phyloP scores from a whole-genome alignment of 2,888 invertebrate species.

The Tromatobia lineatoria region DNA sequence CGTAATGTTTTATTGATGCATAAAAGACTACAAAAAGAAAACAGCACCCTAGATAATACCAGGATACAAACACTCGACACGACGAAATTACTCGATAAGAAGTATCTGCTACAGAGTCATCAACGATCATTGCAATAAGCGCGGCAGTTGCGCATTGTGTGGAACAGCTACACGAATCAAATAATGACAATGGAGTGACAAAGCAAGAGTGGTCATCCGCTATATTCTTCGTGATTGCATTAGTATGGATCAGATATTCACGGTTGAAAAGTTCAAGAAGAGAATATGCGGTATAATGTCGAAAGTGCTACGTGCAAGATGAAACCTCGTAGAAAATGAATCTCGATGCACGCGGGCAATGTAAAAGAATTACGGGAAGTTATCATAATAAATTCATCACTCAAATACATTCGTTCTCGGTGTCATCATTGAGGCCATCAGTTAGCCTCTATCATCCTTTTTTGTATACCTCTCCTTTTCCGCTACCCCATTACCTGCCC shows the following conservation, averaged over 20 bases:
- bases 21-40: too few species aligned
- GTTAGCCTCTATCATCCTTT: conserved; percentile 5
- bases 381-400: conserved; percentile 58
- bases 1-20: too few species aligned
- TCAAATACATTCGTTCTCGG: conserved; percentile 44
- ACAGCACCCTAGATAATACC: background rate
- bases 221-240: conserved; percentile 78
- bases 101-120: background rate
- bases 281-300: conserved; percentile 36
- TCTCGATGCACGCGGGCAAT: conserved; percentile 55
- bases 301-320: conserved; percentile 27
- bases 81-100: background rate
- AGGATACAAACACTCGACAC: background rate
- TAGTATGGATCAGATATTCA: conserved; percentile 80
- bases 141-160: background rate
- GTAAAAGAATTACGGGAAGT: conserved; percentile 14
- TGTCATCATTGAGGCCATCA: conserved; percentile 48
- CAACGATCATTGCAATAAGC: conserved; percentile 9
- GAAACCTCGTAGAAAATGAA: conserved; percentile 40
- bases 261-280: conserved; percentile 48
- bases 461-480: background rate
- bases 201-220: conserved; percentile 25
- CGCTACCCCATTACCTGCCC: background rate
- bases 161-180: conserved; percentile 12
- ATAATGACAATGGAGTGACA: background rate